These are phyloP conservation scores for Micrasema longulum DNA, from an alignment of 1,140 invertebrate species.

Conservation along the genomic window DNA sequence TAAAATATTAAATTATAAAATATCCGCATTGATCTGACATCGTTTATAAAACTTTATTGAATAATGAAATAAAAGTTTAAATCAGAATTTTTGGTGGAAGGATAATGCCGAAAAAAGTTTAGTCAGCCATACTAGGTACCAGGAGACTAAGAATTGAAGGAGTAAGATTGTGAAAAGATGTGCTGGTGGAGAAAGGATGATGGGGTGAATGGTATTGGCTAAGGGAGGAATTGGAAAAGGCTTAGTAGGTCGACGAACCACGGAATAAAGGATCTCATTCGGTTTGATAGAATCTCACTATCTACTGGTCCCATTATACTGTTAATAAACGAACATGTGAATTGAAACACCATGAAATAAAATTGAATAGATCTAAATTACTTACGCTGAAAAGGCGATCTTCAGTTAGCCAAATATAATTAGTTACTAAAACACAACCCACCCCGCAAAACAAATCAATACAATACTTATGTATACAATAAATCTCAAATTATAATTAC, in stretches of 20 bases:
- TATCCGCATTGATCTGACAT: no score
- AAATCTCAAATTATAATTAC: no score
- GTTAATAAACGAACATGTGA: slow-evolving; percentile 29
- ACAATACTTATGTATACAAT: no score
- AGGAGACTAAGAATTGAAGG: slow-evolving; percentile 4
- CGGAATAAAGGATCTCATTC: slow-evolving; percentile 5
- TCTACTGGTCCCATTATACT: slow-evolving; percentile 12
- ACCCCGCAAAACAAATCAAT: no score
- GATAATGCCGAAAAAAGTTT: slow-evolving; percentile 41
- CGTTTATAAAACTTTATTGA: no score
- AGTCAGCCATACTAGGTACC: not conserved
- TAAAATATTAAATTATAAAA: no score
- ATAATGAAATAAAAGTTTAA: no score
- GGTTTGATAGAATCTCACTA: slow-evolving; percentile 8
- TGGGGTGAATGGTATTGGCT: slow-evolving; percentile 43
- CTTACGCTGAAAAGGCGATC: not conserved
- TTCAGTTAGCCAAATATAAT: no score
- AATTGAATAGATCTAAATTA: not conserved
- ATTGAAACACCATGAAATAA: slow-evolving; percentile 2
- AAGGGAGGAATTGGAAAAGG: slow-evolving; percentile 47
- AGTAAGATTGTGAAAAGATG: slow-evolving; percentile 47
- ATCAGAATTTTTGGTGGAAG: no score
- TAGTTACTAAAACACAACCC: no score
- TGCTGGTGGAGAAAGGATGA: slow-evolving; percentile 51
- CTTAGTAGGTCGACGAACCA: slow-evolving; percentile 45